Evolutionary conservation across 2,797 vertebrate genomes (phyloP), one percentile per base, ranked within the genome.

Genomic region (Hippopotamyrus pictus): DNA sequence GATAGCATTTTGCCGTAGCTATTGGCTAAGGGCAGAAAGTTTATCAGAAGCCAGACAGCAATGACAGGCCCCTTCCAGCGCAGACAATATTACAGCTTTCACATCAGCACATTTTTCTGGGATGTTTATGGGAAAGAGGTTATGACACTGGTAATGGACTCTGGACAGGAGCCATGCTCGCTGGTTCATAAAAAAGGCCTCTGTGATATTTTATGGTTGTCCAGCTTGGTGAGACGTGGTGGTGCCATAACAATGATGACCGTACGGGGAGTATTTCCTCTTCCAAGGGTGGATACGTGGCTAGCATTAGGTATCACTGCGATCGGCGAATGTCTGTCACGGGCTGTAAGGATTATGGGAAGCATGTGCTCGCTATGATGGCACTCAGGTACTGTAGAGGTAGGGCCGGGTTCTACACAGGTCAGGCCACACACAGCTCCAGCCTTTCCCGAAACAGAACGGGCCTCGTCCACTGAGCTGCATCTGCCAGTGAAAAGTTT

Each of bases 21-120:
- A 44, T 41, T 9, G 73, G 37, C 73, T 79, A 44, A 79, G 73
- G 73, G 14, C 73, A 44, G 37, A 41, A n/a, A 79, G 33, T 79
- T 79, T 79, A 79, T 79, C 37, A 79, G 73, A 79, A 79, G 41
- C 37, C 41, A n/a, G 19, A 41, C 33, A 79, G 37, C 73, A n/a
- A 41, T 79, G 73, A 79, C 65, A 84, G 22, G 46, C 7, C 11
- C 50, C 22, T 87, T 54, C 85, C 17, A 87, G 25, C 14, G 7
- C 50, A 57, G 19, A 19, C 25, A 53, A 33, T 25, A 37, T 87
- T 41, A 37, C 29, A 59, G 33, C 53, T 59, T 57, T 87, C 53
- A 87, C 25, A 57, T 57, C 51, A 57, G 85, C 50, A 87, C 85
- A 87, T 54, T 87, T 84, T 37, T 87, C 53, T 57, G 53, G 85